Evolutionary conservation across 2,113 vertebrate species (phyloP).

Genomic region (Oreotrochilus melanogaster): DNA sequence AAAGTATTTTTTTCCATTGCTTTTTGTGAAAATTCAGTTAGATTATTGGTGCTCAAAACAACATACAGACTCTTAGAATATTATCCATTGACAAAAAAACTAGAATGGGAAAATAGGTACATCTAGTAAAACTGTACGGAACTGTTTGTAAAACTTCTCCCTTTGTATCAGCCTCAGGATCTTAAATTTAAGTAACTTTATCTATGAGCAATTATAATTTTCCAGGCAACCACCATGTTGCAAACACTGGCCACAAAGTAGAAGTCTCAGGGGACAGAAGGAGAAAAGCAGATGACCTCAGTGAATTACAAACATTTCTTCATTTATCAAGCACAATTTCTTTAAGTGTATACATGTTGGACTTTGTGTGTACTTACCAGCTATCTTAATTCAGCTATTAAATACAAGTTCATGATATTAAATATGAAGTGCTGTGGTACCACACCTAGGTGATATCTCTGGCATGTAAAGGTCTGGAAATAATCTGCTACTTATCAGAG

Average conservation of each 20-base stretch:
- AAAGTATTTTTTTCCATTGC: neutral
- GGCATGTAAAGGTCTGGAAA: neutral
- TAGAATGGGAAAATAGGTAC: neutral
- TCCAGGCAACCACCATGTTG: neutral
- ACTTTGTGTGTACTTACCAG: neutral
- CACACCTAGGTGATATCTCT: neutral
- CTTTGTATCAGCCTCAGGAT: neutral
- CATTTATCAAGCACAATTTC: neutral
- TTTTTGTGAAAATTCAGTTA: conserved; percentile 13
- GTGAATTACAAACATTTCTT: neutral
- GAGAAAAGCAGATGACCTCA: neutral
- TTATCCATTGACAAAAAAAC: neutral
- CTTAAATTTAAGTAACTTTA: neutral
- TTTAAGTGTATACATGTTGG: neutral
- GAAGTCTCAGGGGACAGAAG: neutral
- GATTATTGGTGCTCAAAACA: neutral
- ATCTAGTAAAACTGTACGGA: neutral
- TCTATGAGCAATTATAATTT: neutral
- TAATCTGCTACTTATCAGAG: conserved; percentile 6
- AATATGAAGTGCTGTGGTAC: neutral
- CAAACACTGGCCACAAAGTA: neutral
- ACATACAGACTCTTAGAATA: neutral
- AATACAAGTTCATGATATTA: neutral
- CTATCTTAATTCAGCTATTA: neutral
- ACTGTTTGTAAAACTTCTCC: neutral